phyloP scores from a whole-genome alignment of 2,888 invertebrate species.

The Sthenelais limicola region DNA sequence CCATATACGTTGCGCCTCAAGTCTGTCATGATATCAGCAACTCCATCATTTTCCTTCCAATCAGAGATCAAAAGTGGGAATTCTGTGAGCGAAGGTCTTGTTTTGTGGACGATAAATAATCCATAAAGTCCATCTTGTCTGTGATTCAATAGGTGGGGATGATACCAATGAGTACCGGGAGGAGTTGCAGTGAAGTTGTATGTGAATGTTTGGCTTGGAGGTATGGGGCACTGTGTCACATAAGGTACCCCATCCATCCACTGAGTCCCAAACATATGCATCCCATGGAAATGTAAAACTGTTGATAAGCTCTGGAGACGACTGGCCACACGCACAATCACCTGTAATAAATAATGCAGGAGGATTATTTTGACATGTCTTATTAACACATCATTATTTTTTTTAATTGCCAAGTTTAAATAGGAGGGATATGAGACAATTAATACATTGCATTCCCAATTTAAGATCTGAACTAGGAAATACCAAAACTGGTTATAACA shows the following conservation, averaged over 20 bases:
- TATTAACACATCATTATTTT: too few relatives aligned
- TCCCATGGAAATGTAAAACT: not conserved
- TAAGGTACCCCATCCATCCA: conserved; percentile 60
- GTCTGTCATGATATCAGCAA: not conserved
- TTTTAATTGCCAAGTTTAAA: too few relatives aligned
- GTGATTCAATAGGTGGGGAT: not conserved
- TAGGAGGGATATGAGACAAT: too few relatives aligned
- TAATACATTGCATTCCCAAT: too few relatives aligned
- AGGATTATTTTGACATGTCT: too few relatives aligned
- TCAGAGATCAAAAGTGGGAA: conserved; percentile 9
- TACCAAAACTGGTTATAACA: too few relatives aligned
- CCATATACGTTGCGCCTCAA: not conserved
- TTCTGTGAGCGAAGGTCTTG: not conserved
- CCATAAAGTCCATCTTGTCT: not conserved
- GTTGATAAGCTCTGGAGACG: too few relatives aligned
- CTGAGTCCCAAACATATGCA: conserved; percentile 50
- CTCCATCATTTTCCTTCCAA: not conserved
- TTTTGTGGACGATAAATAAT: not conserved
- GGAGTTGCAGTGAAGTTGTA: conserved; percentile 54
- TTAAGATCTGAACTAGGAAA: too few relatives aligned
- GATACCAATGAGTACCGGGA: not conserved
- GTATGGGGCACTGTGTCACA: conserved; percentile 63
- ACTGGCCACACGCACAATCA: too few relatives aligned
- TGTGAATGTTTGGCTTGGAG: conserved; percentile 58
- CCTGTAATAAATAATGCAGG: too few relatives aligned